These are phyloP conservation scores for Eristalis arbustorum DNA, from an alignment of 2,888 invertebrate genomes.

Conservation along the genomic window DNA sequence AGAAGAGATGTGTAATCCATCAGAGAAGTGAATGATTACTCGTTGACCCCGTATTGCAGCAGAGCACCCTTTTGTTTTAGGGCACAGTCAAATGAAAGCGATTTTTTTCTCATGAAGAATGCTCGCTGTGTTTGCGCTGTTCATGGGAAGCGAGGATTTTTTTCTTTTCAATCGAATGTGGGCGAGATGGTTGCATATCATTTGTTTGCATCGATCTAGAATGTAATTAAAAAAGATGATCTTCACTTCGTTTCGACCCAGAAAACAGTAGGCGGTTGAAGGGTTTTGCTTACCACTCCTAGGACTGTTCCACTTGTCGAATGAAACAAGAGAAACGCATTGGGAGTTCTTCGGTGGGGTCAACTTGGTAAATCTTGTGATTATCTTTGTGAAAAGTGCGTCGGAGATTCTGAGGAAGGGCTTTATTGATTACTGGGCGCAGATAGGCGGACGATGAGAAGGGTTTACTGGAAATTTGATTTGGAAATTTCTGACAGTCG, in stretches of 20 bases:
- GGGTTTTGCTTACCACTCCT: constrained; percentile 36
- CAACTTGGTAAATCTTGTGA: background rate
- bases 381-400: background rate
- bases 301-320: background rate
- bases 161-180: constrained; percentile 28
- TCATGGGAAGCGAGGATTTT: background rate
- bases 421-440: background rate
- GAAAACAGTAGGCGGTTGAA: background rate
- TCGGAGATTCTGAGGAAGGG: background rate
- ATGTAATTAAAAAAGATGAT: constrained; percentile 34
- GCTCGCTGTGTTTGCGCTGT: background rate
- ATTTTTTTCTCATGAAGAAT: constrained; percentile 23
- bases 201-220: constrained; percentile 66
- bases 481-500: background rate
- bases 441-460: background rate
- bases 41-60: constrained; percentile 31
- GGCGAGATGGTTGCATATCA: constrained; percentile 34
- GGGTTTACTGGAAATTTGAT: background rate
- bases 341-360: too few species aligned
- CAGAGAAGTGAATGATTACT: constrained; percentile 61
- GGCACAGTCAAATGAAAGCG: constrained; percentile 19
- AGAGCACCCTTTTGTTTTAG: constrained; percentile 43
- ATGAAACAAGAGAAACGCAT: too few species aligned
- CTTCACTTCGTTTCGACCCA: background rate
- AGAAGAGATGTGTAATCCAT: constrained; percentile 48